Evolutionary conservation across 2,797 vertebrate genomes (phyloP).

Genomic region (Microctenopoma lineatum): DNA sequence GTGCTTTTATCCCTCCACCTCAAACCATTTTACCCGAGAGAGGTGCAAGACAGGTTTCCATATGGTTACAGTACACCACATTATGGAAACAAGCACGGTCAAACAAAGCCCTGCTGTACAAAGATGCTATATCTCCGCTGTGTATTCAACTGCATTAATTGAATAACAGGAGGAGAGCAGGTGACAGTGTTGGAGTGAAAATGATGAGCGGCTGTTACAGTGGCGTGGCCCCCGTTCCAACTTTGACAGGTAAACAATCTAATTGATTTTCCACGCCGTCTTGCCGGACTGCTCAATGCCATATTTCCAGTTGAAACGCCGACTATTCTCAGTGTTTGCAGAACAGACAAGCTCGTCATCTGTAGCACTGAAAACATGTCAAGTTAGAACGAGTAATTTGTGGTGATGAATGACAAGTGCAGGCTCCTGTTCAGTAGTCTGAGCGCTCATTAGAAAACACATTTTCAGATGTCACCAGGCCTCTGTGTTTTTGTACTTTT

Average conservation of each 20-base stretch:
- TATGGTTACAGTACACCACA: conserved; percentile 32
- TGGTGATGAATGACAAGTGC: conserved; percentile 87
- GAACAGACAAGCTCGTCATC: conserved; percentile 85
- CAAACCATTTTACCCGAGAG: conserved; percentile 47
- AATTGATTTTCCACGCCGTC: conserved; percentile 82
- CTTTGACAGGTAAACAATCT: conserved; percentile 86
- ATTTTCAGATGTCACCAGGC: conserved; percentile 84
- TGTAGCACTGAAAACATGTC: conserved; percentile 81
- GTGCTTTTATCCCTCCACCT: conserved; percentile 58
- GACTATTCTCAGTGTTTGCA: conserved; percentile 75
- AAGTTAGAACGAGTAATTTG: conserved; percentile 84
- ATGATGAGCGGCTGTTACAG: conserved; percentile 74
- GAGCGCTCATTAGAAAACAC: conserved; percentile 87
- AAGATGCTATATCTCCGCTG: conserved; percentile 47
- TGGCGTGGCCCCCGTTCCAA: conserved; percentile 75
- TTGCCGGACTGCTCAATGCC: conserved; percentile 72
- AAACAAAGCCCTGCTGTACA: conserved; percentile 47
- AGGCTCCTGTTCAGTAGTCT: conserved; percentile 83
- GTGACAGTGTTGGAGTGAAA: conserved; percentile 76
- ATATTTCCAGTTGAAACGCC: conserved; percentile 74
- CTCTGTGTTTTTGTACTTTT: conserved; percentile 78
- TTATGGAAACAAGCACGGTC: conserved; percentile 43
- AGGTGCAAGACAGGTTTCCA: conserved; percentile 56
- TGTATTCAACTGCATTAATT: conserved; percentile 77
- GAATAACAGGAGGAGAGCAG: conserved; percentile 71